A percentile compares a stretch with the other conserved stretches of the same genome.
These are phyloP conservation scores for Bilobella aurantiaca DNA, from an alignment of 1,140 invertebrate species.

Conservation along the genomic window DNA sequence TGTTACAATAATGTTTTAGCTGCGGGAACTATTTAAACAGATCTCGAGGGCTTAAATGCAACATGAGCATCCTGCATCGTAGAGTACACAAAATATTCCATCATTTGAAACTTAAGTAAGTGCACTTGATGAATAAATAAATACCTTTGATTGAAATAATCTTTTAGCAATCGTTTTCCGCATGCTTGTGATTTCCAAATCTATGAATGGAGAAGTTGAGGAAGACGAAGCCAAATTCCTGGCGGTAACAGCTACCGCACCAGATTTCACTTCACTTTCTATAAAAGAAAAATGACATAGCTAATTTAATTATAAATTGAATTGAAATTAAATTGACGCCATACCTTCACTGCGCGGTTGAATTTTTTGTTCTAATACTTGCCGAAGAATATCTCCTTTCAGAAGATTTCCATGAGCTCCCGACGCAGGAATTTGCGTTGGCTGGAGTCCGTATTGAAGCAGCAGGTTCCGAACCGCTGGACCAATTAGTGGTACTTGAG, in stretches of 20 bases:
- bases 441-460: constrained; percentile 49
- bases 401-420: constrained; percentile 51
- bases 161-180: constrained; percentile 48
- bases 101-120: too few species aligned
- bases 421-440: constrained; percentile 44
- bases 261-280: too few species aligned
- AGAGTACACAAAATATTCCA: too few species aligned
- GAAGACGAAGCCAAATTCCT: background rate
- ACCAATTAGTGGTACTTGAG: constrained; percentile 38
- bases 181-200: constrained; percentile 42
- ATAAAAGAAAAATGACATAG: too few species aligned
- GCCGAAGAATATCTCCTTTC: constrained; percentile 54
- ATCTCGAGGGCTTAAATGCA: too few species aligned
- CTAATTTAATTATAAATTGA: too few species aligned
- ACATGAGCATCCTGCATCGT: too few species aligned
- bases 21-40: too few species aligned
- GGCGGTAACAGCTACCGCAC: too few species aligned
- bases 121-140: background rate
- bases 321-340: too few species aligned
- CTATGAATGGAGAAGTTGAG: constrained; percentile 29
- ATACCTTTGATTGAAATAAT: constrained; percentile 50
- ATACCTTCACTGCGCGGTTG: too few species aligned
- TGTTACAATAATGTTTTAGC: too few species aligned
- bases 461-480: constrained; percentile 54
- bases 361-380: constrained; percentile 48